phyloP scores from a whole-genome alignment of 2,797 vertebrate genomes.

The Otolemur crassicaudatus region DNA sequence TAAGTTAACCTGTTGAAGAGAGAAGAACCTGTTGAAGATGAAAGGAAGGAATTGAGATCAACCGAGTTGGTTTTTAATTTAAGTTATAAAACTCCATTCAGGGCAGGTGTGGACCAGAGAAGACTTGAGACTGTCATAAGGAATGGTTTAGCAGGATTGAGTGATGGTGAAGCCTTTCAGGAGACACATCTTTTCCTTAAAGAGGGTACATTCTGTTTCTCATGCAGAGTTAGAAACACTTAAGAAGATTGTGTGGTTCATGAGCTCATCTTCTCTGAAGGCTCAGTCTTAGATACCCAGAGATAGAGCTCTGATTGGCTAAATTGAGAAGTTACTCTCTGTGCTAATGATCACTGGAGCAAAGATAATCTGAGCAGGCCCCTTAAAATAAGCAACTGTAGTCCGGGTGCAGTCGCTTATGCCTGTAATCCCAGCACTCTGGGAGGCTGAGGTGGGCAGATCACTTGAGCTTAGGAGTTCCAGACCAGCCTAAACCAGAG shows the following conservation, averaged over 20 bases:
- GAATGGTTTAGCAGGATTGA: neutral
- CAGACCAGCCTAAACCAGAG: no score
- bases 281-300: neutral
- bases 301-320: neutral
- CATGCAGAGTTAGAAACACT: neutral
- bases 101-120: neutral
- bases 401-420: no score
- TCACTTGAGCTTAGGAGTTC: no score
- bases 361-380: neutral
- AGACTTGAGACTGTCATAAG: neutral
- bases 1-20: neutral
- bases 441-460: no score
- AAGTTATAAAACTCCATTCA: neutral
- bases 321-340: neutral
- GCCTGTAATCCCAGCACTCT: no score
- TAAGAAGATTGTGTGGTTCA: neutral
- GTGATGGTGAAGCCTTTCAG: neutral
- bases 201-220: slow-evolving; percentile 12
- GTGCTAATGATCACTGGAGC: neutral
- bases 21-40: neutral
- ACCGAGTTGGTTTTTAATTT: neutral
- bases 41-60: neutral
- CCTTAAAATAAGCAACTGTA: neutral
- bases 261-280: neutral
- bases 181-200: neutral